phyloP scores from a whole-genome alignment of 2,888 invertebrate genomes.

The Andricus curvator region DNA sequence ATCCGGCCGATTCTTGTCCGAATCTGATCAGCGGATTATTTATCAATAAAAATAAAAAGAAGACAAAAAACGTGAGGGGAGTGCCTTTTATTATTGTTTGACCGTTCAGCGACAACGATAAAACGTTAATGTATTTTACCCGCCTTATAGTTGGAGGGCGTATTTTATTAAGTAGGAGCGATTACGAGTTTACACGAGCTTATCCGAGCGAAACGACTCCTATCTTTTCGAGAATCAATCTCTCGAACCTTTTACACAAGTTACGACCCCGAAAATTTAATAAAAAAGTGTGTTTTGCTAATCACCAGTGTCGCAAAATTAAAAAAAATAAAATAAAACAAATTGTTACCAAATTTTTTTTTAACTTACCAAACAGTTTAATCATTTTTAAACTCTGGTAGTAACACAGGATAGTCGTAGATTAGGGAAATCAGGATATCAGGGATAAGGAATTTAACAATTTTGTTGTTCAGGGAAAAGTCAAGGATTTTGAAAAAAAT shows the following conservation, averaged over 20 bases:
- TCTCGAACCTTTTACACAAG: background rate
- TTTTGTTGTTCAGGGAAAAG: too few species aligned
- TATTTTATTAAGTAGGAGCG: background rate
- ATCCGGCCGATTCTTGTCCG: constrained; percentile 17
- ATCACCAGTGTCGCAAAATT: too few species aligned
- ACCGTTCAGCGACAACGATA: background rate
- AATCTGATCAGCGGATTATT: background rate
- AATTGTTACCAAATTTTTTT: too few species aligned
- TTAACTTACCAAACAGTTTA: too few species aligned
- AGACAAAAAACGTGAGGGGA: background rate
- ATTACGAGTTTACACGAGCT: background rate
- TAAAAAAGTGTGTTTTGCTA: background rate
- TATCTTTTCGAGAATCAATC: background rate
- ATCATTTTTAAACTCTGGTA: too few species aligned
- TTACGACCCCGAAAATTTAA: background rate
- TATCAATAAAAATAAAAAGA: background rate
- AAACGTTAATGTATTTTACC: background rate
- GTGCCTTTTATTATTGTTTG: background rate
- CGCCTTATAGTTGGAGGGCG: background rate
- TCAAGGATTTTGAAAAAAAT: too few species aligned
- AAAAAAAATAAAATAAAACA: too few species aligned
- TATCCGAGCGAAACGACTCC: background rate
- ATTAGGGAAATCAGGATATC: too few species aligned
- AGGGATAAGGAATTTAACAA: too few species aligned
- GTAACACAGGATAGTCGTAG: too few species aligned